Evolutionary conservation across 2,113 vertebrate genomes (phyloP).

Genomic region (Oostethus manadensis): DNA sequence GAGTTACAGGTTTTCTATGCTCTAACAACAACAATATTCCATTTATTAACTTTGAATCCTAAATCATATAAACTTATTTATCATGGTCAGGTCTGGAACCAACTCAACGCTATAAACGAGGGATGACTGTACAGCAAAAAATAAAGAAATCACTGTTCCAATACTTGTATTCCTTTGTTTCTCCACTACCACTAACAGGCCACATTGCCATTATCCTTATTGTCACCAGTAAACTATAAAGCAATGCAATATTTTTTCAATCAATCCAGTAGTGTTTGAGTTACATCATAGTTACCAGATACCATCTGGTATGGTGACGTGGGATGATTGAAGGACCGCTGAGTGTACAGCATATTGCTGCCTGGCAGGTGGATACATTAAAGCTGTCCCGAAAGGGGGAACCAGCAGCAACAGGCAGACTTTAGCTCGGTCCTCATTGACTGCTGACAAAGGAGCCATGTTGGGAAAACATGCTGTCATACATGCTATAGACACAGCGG

Average conservation of each 20-base stretch:
- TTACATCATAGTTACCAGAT: constrained; percentile 9
- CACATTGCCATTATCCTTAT: too few relatives aligned
- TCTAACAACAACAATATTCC: too few relatives aligned
- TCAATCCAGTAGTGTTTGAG: background rate
- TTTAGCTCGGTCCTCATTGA: background rate
- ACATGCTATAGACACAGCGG: constrained; percentile 23
- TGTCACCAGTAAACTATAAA: too few relatives aligned
- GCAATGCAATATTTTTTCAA: background rate
- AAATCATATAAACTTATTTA: too few relatives aligned
- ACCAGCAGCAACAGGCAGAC: constrained; percentile 16
- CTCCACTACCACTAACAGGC: too few relatives aligned
- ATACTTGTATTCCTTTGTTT: too few relatives aligned
- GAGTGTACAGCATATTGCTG: constrained; percentile 41
- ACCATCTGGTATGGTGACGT: constrained; percentile 37
- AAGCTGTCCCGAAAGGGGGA: constrained; percentile 36
- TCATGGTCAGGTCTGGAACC: too few relatives aligned
- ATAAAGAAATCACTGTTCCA: too few relatives aligned
- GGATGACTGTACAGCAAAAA: too few relatives aligned
- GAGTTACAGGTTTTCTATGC: too few relatives aligned
- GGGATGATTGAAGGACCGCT: constrained; percentile 49
- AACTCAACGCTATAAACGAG: too few relatives aligned
- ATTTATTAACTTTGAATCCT: too few relatives aligned
- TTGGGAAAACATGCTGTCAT: constrained; percentile 45
- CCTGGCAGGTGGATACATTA: constrained; percentile 50
- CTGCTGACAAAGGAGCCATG: constrained; percentile 25